A percentile compares a stretch with the other conserved stretches of the same genome.
phyloP scores from a whole-genome alignment of 1,140 invertebrate species.

The Anastrepha ludens region DNA sequence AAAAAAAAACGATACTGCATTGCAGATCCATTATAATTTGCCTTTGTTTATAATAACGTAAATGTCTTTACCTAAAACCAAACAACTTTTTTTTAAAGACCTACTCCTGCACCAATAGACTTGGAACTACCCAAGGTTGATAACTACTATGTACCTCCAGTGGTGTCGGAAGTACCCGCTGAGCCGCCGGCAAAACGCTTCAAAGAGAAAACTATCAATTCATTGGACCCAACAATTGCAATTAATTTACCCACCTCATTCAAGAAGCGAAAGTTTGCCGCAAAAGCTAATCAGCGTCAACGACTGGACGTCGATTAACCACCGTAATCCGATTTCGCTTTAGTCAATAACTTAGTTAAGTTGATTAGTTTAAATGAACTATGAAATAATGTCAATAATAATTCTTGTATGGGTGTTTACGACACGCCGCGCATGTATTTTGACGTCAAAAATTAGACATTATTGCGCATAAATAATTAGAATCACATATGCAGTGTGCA shows the following conservation, averaged over 20 bases:
- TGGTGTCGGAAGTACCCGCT: conserved; percentile 64
- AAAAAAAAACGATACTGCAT: too few species aligned
- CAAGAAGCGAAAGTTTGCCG: conserved; percentile 80
- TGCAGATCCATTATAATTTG: too few species aligned
- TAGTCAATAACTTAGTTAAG: not conserved
- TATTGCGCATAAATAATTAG: not conserved
- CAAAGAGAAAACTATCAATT: conserved; percentile 79
- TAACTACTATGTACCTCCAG: conserved; percentile 68
- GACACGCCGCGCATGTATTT: not conserved
- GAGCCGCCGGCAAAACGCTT: conserved; percentile 77
- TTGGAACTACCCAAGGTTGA: conserved; percentile 77
- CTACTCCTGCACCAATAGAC: conserved; percentile 75
- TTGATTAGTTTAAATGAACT: not conserved
- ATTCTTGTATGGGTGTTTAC: not conserved
- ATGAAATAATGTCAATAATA: not conserved
- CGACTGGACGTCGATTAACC: conserved; percentile 75
- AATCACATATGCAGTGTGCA: not conserved
- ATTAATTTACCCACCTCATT: conserved; percentile 74
- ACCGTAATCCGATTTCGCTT: not conserved
- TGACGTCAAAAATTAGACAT: not conserved
- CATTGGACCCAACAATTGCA: conserved; percentile 75
- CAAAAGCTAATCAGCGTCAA: conserved; percentile 77
- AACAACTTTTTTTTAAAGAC: conserved; percentile 57
- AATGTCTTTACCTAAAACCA: not conserved
- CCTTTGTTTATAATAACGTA: not conserved